Conservation (phyloP, 2,888 invertebrate species). For the Abrostola triplasia region DNA sequence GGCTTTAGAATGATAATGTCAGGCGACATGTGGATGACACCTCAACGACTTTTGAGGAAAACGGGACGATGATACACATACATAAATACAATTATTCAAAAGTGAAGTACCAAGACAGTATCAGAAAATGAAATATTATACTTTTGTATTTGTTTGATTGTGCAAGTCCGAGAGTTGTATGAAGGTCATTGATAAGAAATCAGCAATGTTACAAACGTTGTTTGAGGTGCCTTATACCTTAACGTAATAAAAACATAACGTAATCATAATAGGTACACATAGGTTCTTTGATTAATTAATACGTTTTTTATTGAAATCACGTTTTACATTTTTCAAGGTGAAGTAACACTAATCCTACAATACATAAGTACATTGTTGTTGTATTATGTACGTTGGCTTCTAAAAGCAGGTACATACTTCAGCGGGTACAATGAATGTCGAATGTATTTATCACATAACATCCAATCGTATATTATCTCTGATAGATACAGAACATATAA, state of each 20-base stretch:
- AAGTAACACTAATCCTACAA: slow-evolving; percentile 14
- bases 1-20: no score
- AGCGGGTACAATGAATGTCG: not conserved
- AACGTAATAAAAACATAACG: slow-evolving; percentile 66
- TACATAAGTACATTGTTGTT: slow-evolving; percentile 7
- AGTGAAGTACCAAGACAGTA: slow-evolving; percentile 41
- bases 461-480: slow-evolving; percentile 21
- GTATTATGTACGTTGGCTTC: slow-evolving; percentile 8
- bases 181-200: slow-evolving; percentile 87
- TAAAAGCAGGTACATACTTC: slow-evolving; percentile 7
- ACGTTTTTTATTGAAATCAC: slow-evolving; percentile 37
- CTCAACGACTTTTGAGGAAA: not conserved
- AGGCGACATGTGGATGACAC: not conserved
- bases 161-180: slow-evolving; percentile 73
- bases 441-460: slow-evolving; percentile 10
- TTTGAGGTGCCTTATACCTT: slow-evolving; percentile 68
- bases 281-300: slow-evolving; percentile 42
- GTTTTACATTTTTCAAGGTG: slow-evolving; percentile 32
- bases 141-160: slow-evolving; percentile 68
- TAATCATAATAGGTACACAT: slow-evolving; percentile 44
- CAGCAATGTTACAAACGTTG: slow-evolving; percentile 74
- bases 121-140: slow-evolving; percentile 56
- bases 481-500: slow-evolving; percentile 24
- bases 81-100: not conserved
- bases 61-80: slow-evolving; percentile 2